Evolutionary conservation across 2,797 vertebrate genomes (phyloP).

Genomic region (Phoebastria nigripes): DNA sequence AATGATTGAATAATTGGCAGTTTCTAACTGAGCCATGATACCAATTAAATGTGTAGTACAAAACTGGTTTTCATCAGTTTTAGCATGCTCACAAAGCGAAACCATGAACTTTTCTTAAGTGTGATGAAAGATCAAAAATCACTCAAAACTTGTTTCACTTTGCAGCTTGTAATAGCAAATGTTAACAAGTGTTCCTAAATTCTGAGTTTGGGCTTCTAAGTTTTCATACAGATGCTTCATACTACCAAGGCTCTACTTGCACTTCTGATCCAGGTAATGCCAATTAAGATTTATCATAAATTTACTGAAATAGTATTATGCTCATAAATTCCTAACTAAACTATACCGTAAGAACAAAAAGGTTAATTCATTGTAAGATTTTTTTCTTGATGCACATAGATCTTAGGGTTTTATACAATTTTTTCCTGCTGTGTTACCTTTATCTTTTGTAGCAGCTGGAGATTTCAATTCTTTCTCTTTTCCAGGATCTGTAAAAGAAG

Average conservation of each 20-base stretch:
- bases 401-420: not conserved
- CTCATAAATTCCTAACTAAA: not conserved
- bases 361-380: not conserved
- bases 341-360: not conserved
- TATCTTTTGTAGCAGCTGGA: not conserved
- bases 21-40: not conserved
- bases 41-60: not conserved
- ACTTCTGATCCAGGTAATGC: not conserved
- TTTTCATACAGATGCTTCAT: not conserved
- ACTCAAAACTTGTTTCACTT: not conserved
- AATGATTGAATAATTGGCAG: not conserved
- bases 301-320: not conserved
- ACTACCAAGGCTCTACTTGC: not conserved
- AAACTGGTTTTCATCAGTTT: not conserved
- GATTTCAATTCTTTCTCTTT: constrained; percentile 36
- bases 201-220: not conserved
- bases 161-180: not conserved
- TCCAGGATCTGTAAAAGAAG: constrained; percentile 26
- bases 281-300: not conserved
- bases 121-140: not conserved
- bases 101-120: not conserved
- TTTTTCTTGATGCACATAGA: not conserved
- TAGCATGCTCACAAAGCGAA: not conserved
- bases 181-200: not conserved
- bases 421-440: not conserved